A percentile compares a stretch with the other conserved stretches of the same genome.
Evolutionary conservation across 2,888 invertebrate genomes (phyloP).

Genomic region (Amblyjoppa proteus): DNA sequence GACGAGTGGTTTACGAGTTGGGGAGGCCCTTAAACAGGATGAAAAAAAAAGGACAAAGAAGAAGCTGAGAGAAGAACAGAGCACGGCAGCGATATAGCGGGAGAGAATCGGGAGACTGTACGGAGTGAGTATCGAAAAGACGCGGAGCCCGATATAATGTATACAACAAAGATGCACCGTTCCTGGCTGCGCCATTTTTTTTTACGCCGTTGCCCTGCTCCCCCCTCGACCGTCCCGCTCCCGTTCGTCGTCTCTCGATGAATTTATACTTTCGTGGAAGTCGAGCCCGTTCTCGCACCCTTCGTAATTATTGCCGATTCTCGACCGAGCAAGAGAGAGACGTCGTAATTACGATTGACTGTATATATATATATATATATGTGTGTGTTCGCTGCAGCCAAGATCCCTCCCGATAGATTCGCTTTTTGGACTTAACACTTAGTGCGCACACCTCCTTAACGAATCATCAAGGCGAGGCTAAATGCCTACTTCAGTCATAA

Average conservation of each 20-base stretch:
- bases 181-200: slow-evolving; percentile 24
- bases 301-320: slow-evolving; percentile 57
- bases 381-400: not conserved
- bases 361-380: slow-evolving; percentile 1
- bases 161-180: slow-evolving; percentile 45
- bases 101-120: slow-evolving; percentile 53
- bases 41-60: slow-evolving; percentile 68
- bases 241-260: slow-evolving; percentile 44
- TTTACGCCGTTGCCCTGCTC: slow-evolving; percentile 22
- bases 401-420: slow-evolving; percentile 29
- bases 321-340: slow-evolving; percentile 1
- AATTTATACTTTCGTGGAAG: slow-evolving; percentile 69
- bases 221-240: not conserved
- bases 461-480: no score
- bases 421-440: not conserved
- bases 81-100: slow-evolving; percentile 46
- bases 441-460: not conserved
- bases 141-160: slow-evolving; percentile 53
- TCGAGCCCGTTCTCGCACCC: slow-evolving; percentile 58
- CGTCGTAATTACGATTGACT: slow-evolving; percentile 49
- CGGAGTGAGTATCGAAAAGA: slow-evolving; percentile 59
- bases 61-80: slow-evolving; percentile 51
- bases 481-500: no score
- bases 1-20: slow-evolving; percentile 70
- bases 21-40: slow-evolving; percentile 75